Evolutionary conservation across 2,888 invertebrate genomes (phyloP).

Genomic region (Creontiades dilutus): DNA sequence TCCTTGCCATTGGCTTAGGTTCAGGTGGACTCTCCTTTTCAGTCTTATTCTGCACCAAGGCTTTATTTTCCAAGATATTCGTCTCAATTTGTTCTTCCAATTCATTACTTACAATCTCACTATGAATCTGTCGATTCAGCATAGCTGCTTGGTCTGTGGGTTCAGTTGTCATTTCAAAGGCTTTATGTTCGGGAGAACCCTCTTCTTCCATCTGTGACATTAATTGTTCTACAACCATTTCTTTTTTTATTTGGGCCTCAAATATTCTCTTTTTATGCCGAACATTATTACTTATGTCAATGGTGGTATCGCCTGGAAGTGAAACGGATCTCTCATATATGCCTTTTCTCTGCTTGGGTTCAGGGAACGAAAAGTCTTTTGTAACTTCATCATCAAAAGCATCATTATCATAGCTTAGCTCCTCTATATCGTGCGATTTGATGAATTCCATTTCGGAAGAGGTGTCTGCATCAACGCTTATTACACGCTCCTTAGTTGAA

Average conservation of each 20-base stretch:
- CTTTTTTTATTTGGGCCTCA: slow-evolving; percentile 83
- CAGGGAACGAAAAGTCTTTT: slow-evolving; percentile 75
- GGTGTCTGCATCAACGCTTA: slow-evolving; percentile 73
- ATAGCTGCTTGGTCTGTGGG: slow-evolving; percentile 76
- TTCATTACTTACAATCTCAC: slow-evolving; percentile 76
- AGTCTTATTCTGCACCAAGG: slow-evolving; percentile 65
- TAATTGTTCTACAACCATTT: slow-evolving; percentile 81
- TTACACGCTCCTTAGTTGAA: slow-evolving; percentile 74
- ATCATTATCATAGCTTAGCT: slow-evolving; percentile 77
- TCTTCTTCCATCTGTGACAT: slow-evolving; percentile 80
- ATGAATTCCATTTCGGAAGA: slow-evolving; percentile 77
- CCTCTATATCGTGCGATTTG: slow-evolving; percentile 72
- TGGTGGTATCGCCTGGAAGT: slow-evolving; percentile 80
- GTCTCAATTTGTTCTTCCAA: slow-evolving; percentile 77
- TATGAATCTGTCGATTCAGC: slow-evolving; percentile 76
- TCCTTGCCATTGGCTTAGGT: background rate
- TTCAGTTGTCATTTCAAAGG: slow-evolving; percentile 76
- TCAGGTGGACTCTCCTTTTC: slow-evolving; percentile 33
- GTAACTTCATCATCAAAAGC: slow-evolving; percentile 78
- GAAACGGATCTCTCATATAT: slow-evolving; percentile 80
- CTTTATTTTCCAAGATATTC: slow-evolving; percentile 76
- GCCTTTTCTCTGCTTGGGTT: slow-evolving; percentile 77
- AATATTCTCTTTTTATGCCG: slow-evolving; percentile 82
- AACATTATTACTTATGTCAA: slow-evolving; percentile 80
- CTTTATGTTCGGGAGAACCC: slow-evolving; percentile 80